phyloP scores from a whole-genome alignment of 1,140 invertebrate species.

The Drosophila ohnishii region DNA sequence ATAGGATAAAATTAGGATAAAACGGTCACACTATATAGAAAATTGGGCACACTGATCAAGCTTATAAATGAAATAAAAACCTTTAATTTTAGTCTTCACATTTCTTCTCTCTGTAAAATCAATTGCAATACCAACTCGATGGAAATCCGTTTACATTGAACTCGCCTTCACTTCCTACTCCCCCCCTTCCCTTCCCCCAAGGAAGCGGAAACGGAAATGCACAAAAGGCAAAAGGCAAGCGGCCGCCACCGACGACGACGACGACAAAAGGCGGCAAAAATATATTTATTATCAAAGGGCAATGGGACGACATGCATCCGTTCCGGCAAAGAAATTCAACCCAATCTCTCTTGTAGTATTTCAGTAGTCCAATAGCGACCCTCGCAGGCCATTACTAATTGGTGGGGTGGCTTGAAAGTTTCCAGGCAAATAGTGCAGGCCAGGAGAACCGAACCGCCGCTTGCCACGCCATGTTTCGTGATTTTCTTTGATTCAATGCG shows the following conservation, averaged over 20 bases:
- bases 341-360: conserved; percentile 27
- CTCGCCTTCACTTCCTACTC: conserved; percentile 32
- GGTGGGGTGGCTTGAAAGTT: conserved; percentile 38
- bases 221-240: conserved; percentile 48
- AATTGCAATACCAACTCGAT: conserved; percentile 43
- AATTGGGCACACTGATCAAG: background rate
- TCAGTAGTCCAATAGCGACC: conserved; percentile 17
- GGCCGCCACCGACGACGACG: conserved; percentile 19
- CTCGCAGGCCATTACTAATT: conserved; percentile 30
- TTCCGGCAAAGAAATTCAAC: conserved; percentile 27
- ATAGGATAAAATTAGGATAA: too few relatives aligned
- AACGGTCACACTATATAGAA: too few relatives aligned
- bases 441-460: conserved; percentile 65
- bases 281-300: conserved; percentile 50
- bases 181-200: background rate
- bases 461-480: conserved; percentile 80
- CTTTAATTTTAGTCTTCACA: background rate
- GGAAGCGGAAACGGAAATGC: conserved; percentile 69
- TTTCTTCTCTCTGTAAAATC: conserved; percentile 42
- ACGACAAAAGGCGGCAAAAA: conserved; percentile 41
- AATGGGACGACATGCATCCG: conserved; percentile 51
- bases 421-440: conserved; percentile 31
- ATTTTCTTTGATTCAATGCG: conserved; percentile 66
- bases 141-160: conserved; percentile 53
- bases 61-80: background rate